phyloP scores from a whole-genome alignment of 64 coral and sea anemone species.

The Dendrophyllia cribrosa region DNA sequence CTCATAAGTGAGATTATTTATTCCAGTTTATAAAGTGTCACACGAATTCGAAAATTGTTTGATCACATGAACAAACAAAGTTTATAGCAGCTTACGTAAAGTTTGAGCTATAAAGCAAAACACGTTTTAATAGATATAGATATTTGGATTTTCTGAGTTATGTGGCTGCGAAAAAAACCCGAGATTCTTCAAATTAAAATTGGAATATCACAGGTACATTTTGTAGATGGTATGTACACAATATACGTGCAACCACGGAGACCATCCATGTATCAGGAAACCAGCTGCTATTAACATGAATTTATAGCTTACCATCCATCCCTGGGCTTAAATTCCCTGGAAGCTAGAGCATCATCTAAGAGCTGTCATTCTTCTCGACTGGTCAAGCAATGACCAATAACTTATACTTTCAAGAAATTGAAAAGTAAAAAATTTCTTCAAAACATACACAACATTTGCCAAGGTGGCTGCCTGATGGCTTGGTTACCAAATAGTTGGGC shows the following conservation, averaged over 20 bases:
- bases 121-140: too few relatives aligned
- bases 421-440: not conserved
- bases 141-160: too few relatives aligned
- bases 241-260: conserved; percentile 25
- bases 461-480: not conserved
- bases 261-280: not conserved
- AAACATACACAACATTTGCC: not conserved
- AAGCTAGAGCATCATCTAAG: not conserved
- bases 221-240: not conserved
- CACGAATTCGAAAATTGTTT: too few relatives aligned
- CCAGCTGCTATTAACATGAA: conserved; percentile 6
- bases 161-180: too few relatives aligned
- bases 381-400: not conserved
- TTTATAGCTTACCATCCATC: conserved; percentile 23
- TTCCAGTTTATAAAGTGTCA: too few relatives aligned
- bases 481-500: not conserved
- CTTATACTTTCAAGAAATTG: not conserved
- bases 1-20: too few relatives aligned
- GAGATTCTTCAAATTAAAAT: too few relatives aligned
- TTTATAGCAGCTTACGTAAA: too few relatives aligned
- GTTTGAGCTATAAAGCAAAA: too few relatives aligned
- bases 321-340: not conserved
- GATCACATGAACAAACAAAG: too few relatives aligned
- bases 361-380: not conserved
- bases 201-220: too few relatives aligned